Evolutionary conservation across 2,797 vertebrate genomes (phyloP).

Genomic region (Furcifer pardalis): DNA sequence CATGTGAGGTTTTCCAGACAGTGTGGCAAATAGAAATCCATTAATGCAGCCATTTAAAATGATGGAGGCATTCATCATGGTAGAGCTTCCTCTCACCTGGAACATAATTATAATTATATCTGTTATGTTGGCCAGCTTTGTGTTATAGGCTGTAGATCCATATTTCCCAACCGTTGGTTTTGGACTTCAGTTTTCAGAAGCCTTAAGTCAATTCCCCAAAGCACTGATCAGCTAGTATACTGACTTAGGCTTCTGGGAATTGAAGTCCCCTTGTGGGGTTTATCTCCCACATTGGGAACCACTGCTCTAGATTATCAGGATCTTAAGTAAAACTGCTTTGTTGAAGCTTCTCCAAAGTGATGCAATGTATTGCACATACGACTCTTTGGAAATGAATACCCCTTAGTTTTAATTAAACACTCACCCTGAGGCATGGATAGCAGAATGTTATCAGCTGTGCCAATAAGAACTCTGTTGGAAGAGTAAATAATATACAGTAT

Average conservation of each 20-base stretch:
- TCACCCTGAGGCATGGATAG: conserved; percentile 46
- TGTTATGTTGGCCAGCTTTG: neutral
- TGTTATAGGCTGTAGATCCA: conserved; percentile 2
- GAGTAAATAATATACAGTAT: conserved; percentile 12
- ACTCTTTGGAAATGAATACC: conserved; percentile 62
- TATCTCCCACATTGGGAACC: no score
- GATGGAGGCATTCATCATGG: neutral
- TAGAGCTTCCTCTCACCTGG: neutral
- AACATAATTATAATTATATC: neutral
- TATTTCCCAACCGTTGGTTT: no score
- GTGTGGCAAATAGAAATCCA: neutral
- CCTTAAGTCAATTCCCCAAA: no score
- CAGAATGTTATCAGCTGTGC: conserved; percentile 39
- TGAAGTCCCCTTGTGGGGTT: no score
- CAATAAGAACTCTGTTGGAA: conserved; percentile 22
- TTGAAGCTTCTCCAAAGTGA: conserved; percentile 39
- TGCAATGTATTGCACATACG: conserved; percentile 60
- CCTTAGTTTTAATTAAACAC: conserved; percentile 62
- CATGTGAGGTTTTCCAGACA: neutral
- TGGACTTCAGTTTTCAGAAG: no score
- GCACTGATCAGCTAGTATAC: no score
- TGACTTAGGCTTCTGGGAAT: no score
- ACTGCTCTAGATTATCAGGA: no score
- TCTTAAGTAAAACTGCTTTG: no score
- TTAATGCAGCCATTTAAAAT: neutral